A percentile compares a stretch with the other conserved stretches of the same genome.
phyloP scores from a whole-genome alignment of 2,797 vertebrate species.

The Monodelphis domestica region DNA sequence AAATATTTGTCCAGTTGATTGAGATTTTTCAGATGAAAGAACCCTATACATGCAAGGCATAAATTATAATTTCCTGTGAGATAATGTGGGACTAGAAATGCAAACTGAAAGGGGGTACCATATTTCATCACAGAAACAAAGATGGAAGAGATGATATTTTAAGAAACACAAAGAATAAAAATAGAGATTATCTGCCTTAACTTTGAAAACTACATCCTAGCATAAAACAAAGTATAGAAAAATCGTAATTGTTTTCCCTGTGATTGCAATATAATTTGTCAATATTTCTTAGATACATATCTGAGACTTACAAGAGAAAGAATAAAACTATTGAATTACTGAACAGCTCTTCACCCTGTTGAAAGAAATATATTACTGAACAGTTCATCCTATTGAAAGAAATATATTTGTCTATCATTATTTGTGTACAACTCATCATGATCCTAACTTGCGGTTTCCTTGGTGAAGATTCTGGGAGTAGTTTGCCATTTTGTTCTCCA shows the following conservation, averaged over 20 bases:
- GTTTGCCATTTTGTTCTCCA: too few relatives aligned
- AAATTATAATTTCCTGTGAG: constrained; percentile 47
- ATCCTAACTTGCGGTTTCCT: too few relatives aligned
- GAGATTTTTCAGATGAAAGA: constrained; percentile 28
- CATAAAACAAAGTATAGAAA: constrained; percentile 1
- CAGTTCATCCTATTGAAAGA: too few relatives aligned
- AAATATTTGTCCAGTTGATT: constrained; percentile 48
- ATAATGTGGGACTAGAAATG: constrained; percentile 13
- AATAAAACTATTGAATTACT: constrained; percentile 38
- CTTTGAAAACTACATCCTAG: constrained; percentile 51
- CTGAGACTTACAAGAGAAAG: constrained; percentile 8
- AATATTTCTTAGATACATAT: not conserved
- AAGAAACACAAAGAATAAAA: constrained; percentile 46
- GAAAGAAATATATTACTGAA: not conserved
- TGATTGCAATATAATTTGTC: constrained; percentile 29
- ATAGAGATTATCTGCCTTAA: constrained; percentile 34
- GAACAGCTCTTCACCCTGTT: not conserved
- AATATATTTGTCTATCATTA: too few relatives aligned
- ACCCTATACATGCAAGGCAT: constrained; percentile 26
- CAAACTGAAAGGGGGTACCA: too few relatives aligned
- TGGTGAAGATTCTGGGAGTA: too few relatives aligned
- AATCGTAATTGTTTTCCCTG: constrained; percentile 27
- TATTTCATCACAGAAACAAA: constrained; percentile 32
- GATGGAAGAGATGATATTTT: constrained; percentile 45
- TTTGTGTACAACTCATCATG: too few relatives aligned